phyloP scores from a whole-genome alignment of 2,888 invertebrate genomes.

The Macropis europaea region DNA sequence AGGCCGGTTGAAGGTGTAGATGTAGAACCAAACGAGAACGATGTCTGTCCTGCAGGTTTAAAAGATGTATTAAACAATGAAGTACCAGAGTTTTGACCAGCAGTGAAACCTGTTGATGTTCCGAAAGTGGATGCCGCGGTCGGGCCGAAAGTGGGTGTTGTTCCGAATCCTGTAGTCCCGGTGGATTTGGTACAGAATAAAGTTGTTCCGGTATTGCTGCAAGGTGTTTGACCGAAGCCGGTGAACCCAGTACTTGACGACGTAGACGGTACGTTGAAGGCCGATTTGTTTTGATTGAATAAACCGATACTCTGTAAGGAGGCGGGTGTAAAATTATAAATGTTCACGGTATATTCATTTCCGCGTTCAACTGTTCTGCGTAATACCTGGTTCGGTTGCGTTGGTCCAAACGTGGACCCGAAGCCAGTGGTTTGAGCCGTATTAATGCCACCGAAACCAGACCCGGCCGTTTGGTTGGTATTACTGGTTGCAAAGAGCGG shows the following conservation, averaged over 20 bases:
- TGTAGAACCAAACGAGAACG: slow-evolving; percentile 77
- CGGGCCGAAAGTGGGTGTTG: slow-evolving; percentile 70
- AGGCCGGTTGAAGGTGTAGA: slow-evolving; percentile 72
- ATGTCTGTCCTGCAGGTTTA: slow-evolving; percentile 77
- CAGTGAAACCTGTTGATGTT: slow-evolving; percentile 55
- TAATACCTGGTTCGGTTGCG: slow-evolving; percentile 76
- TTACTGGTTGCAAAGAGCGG: slow-evolving; percentile 75
- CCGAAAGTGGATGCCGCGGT: slow-evolving; percentile 70
- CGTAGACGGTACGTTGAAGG: slow-evolving; percentile 74
- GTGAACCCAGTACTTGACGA: slow-evolving; percentile 79
- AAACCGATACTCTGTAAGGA: slow-evolving; percentile 75
- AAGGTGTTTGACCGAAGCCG: slow-evolving; percentile 76
- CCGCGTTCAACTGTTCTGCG: not conserved
- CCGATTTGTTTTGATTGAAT: slow-evolving; percentile 79
- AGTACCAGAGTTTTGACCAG: slow-evolving; percentile 75
- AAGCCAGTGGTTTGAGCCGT: slow-evolving; percentile 76
- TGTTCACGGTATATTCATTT: not conserved
- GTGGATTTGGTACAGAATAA: slow-evolving; percentile 80
- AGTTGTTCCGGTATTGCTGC: slow-evolving; percentile 50
- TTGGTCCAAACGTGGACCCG: slow-evolving; percentile 76
- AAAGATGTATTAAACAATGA: slow-evolving; percentile 80
- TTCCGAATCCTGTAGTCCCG: slow-evolving; percentile 79
- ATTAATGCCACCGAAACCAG: slow-evolving; percentile 73
- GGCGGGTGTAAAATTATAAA: not conserved
- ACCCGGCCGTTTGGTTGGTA: slow-evolving; percentile 74